Evolutionary conservation across 2,113 vertebrate species (phyloP), one percentile per base, ranked within the genome.

Genomic region (Pygoscelis adeliae): DNA sequence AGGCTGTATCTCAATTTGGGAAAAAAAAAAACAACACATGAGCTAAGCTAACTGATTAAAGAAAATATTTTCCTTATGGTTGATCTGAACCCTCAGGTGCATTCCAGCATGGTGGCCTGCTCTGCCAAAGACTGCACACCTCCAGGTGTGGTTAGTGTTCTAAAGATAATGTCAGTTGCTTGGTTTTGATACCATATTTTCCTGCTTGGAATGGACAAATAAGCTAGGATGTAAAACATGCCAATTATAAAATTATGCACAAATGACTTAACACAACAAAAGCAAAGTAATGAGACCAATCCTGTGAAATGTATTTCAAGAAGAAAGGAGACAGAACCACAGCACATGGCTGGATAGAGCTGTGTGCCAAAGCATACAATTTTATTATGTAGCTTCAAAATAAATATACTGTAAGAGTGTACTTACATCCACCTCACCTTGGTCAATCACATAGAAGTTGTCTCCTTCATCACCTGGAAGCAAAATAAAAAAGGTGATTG

Each of bases 361-460:
- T 52, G 19, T 53, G 53, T 69, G 95, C 76, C 92, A 87, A 70
- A 67, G 91, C 47, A 62, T 6, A 76, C 49, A 11, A 3, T 11
- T 83, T 65, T 44, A 87, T 66, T 56, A n/a, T 7, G 34, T 14
- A 49, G 58, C 83, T 46, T 91, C 93, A 82, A 71, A 91, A 38
- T 52, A 87, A 93, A 47, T 36, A 53, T 1, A 63, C 20, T 20
- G 10, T 13, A 67, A 55, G 38, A 63, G 27, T 5, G 49, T 86
- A 96, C 95, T 99, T 97, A 99, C 99, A 22, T 99, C 99, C 87
- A 99, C 99, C 98, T 99, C 99, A 65, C 99, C 99, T 93, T 99
- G 99, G 97, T 99, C 99, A 77, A 99, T 99, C 74, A 99, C 99
- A 42, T 99, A 99, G 97, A 99, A 99, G 98, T 99, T 99, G 96